phyloP scores from a whole-genome alignment of 2,888 invertebrate species.

The Blastobasis lacticolella region DNA sequence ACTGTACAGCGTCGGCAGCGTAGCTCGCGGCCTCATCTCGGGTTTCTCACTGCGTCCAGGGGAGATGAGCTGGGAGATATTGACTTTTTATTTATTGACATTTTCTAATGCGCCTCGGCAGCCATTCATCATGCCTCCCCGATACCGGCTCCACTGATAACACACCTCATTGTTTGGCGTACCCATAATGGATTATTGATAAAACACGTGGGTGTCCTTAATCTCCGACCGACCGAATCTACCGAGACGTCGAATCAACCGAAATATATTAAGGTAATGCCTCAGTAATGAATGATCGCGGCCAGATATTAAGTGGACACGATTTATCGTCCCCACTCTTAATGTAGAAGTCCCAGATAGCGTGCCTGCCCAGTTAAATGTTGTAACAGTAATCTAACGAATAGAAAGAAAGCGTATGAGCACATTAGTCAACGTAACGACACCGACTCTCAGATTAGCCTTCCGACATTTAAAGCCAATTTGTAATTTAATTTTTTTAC shows the following conservation, averaged over 20 bases:
- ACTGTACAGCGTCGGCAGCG: too few relatives aligned
- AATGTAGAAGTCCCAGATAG: constrained; percentile 57
- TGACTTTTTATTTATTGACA: constrained; percentile 71
- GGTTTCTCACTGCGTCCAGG: constrained; percentile 26
- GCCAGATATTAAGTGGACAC: constrained; percentile 61
- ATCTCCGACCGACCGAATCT: constrained; percentile 53
- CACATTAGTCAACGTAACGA: constrained; percentile 57
- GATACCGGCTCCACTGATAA: constrained; percentile 58
- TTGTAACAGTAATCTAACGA: constrained; percentile 47
- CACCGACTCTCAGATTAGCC: constrained; percentile 42
- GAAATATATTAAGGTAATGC: constrained; percentile 49
- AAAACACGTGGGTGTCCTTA: constrained; percentile 70
- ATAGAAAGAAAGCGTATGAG: constrained; percentile 37
- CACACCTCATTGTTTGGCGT: constrained; percentile 64
- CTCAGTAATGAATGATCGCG: constrained; percentile 55
- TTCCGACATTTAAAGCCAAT: constrained; percentile 36
- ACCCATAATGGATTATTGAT: constrained; percentile 72
- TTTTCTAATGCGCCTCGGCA: constrained; percentile 61
- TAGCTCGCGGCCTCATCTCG: constrained; percentile 31
- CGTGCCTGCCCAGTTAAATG: constrained; percentile 49
- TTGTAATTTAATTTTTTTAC: constrained; percentile 35
- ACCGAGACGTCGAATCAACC: constrained; percentile 46
- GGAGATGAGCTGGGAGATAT: constrained; percentile 52
- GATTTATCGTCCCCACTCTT: constrained; percentile 52
- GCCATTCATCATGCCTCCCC: constrained; percentile 58